Evolutionary conservation across 1,140 invertebrate genomes (phyloP).

Genomic region (Pentalonia nigronervosa): DNA sequence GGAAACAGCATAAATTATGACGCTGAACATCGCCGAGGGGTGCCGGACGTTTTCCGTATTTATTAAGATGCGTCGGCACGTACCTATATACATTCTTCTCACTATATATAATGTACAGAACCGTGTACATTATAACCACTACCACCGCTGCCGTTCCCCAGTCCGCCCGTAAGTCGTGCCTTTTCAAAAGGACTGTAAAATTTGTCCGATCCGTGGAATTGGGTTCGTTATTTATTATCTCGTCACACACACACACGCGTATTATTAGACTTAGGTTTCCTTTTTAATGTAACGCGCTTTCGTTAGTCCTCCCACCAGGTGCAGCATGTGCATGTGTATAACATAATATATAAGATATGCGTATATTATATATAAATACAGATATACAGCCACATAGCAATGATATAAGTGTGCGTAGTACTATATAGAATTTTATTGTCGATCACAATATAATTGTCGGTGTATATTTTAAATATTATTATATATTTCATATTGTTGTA

Average conservation of each 20-base stretch:
- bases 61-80: conserved; percentile 31
- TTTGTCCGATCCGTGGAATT: conserved; percentile 11
- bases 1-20: conserved; percentile 29
- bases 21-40: not conserved
- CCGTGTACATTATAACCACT: not conserved
- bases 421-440: not conserved
- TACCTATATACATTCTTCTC: not conserved
- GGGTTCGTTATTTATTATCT: conserved; percentile 10
- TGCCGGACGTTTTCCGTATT: not conserved
- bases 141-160: not conserved
- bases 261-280: not conserved
- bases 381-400: not conserved
- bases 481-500: not conserved
- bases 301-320: not conserved
- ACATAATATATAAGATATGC: too few relatives aligned
- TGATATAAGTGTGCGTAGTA: not conserved
- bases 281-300: conserved; percentile 10
- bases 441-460: not conserved
- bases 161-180: not conserved
- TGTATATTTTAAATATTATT: not conserved
- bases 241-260: not conserved
- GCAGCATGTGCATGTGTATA: too few relatives aligned
- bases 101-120: not conserved
- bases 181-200: conserved; percentile 15
- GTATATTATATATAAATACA: not conserved